Conservation (phyloP, 2,797 vertebrate species). For the Podargus strigoides region DNA sequence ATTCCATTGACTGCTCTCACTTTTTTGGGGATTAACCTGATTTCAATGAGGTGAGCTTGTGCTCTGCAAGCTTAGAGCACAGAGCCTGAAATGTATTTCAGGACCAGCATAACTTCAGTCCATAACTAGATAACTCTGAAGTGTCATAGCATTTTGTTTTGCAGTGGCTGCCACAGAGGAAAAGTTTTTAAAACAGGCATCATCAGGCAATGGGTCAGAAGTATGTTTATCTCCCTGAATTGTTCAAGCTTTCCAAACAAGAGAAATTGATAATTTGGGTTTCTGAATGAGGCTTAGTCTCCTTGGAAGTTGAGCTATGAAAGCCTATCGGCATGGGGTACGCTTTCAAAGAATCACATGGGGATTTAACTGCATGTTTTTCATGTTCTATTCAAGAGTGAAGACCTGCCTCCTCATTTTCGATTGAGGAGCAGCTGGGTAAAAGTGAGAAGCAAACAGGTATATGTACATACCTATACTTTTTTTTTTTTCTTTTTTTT, state of each 20-base stretch:
- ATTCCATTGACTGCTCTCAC: conserved; percentile 9
- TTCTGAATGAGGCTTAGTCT: conserved; percentile 37
- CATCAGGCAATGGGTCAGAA: conserved; percentile 33
- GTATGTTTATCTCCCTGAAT: conserved; percentile 21
- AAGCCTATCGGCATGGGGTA: background rate
- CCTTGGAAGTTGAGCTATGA: background rate
- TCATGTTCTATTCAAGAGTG: background rate
- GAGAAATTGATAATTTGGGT: conserved; percentile 27
- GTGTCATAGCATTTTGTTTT: background rate
- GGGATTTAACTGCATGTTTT: background rate
- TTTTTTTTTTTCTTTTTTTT: background rate
- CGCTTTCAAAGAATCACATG: background rate
- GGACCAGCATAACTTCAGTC: background rate
- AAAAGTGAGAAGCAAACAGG: background rate
- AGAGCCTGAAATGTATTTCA: conserved; percentile 17
- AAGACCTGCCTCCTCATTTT: background rate
- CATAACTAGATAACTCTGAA: background rate
- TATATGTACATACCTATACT: background rate
- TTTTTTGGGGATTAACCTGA: conserved; percentile 2
- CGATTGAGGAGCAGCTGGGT: background rate
- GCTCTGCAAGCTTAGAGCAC: background rate
- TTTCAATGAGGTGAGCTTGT: conserved; percentile 12
- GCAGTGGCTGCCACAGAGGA: background rate
- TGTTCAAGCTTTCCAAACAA: conserved; percentile 21
- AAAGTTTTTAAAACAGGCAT: background rate